Evolutionary conservation across 2,797 vertebrate species (phyloP), one percentile per base, ranked within the genome.

Genomic region (Benthosema pterotum): DNA sequence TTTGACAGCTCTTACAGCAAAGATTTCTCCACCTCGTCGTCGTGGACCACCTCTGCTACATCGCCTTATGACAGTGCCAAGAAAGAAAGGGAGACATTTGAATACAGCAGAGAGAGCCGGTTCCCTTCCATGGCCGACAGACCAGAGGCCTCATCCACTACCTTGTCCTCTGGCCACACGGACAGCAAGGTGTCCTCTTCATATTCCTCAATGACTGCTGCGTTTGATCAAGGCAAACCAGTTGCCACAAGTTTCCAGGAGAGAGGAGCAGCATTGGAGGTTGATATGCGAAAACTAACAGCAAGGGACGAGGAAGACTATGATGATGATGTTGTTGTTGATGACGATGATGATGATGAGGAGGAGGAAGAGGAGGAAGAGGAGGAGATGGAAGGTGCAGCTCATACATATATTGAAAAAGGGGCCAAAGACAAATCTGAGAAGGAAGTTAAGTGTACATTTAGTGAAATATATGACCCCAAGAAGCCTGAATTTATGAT

Each of bases 321-420:
- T 4, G 91, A 92, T 52, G 86, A 91, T 42, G 90, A 93, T 32
- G 86, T 84, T 42, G 84, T 87, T 11, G 54, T 76, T 17, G 52
- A 12, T 3, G 60, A 80, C 0, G 87, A 88, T 16, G 89, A 92
- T 0, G 88, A 92, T 0, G 89, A 88, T 0, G 89, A 91, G 0
- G 92, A 92, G 0, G 89, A 91, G 0, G 88, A 92, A 0, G 91
- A 91, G 0, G 91, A 92, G 0, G 89, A 91, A 0, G 88, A 87
- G 6, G 80, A 63, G 1, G 89, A 85, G 0, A 90, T 91, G 11
- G 93, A 95, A 42, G 89, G 71, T 12, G 72, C 57, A 14, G 88
- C 89, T 61, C 95, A 96, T 85, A 95, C 89, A 4, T 94, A 96
- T 65, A 67, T 93, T 62, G 96, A 98, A 70, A 99, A 99, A 88